phyloP scores from a whole-genome alignment of 2,113 vertebrate species.

The Oreotrochilus melanogaster region DNA sequence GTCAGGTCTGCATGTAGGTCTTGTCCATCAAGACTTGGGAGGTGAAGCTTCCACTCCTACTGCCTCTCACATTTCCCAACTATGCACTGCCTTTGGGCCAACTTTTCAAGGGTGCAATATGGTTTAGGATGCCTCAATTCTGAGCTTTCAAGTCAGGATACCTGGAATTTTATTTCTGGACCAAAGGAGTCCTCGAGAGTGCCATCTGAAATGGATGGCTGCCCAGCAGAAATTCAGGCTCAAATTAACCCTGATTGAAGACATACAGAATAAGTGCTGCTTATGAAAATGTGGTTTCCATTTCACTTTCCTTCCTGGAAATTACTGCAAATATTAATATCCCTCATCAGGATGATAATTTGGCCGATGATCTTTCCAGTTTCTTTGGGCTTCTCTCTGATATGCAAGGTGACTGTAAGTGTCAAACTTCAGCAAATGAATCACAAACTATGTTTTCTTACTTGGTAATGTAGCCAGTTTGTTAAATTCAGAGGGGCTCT shows the following conservation, averaged over 20 bases:
- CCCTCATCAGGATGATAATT: neutral
- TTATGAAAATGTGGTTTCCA: neutral
- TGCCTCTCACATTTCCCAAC: neutral
- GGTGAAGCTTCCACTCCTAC: neutral
- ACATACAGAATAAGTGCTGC: neutral
- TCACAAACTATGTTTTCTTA: neutral
- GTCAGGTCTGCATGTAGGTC: neutral
- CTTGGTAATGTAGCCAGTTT: neutral
- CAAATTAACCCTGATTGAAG: neutral
- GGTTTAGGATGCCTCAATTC: neutral
- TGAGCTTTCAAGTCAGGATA: neutral
- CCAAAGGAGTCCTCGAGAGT: neutral
- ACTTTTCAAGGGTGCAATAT: neutral
- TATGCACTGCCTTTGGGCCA: neutral
- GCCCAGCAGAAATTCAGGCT: neutral
- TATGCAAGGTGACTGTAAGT: neutral
- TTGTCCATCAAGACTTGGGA: too few relatives aligned
- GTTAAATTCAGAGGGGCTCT: neutral
- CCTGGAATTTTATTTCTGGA: neutral
- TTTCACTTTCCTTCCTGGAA: neutral
- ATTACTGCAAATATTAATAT: neutral
- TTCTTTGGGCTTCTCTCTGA: neutral
- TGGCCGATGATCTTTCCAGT: neutral
- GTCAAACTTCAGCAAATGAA: neutral
- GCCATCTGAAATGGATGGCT: neutral